Evolutionary conservation across 2,888 invertebrate species (phyloP).

Genomic region (Gastracanthus pulcherrimus): DNA sequence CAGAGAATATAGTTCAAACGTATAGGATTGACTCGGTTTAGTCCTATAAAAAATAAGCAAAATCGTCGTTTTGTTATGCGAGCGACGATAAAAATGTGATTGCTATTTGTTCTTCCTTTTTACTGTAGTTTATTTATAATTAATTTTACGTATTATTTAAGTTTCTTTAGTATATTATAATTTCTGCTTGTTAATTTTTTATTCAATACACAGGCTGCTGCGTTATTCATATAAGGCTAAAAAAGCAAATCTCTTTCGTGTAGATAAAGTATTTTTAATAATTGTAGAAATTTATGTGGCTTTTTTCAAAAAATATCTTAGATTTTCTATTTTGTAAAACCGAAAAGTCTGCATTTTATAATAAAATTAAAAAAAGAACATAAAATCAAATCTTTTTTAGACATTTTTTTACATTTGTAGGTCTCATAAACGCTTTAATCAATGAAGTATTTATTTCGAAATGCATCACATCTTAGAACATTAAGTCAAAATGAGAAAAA

Average conservation of each 20-base stretch:
- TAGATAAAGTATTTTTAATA: constrained; percentile 47
- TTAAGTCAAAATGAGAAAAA: too few species aligned
- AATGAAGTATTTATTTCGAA: constrained; percentile 3
- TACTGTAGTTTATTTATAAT: constrained; percentile 49
- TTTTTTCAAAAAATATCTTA: constrained; percentile 38
- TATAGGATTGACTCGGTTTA: constrained; percentile 39
- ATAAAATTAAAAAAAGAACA: background rate
- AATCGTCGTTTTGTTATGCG: constrained; percentile 26
- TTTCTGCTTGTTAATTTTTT: constrained; percentile 28
- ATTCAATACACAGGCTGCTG: background rate
- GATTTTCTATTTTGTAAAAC: constrained; percentile 42
- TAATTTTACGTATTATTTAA: constrained; percentile 31
- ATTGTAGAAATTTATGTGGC: constrained; percentile 20
- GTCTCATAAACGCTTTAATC: background rate
- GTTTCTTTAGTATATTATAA: background rate
- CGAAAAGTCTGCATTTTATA: constrained; percentile 40
- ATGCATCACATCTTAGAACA: background rate
- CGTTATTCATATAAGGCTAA: constrained; percentile 17
- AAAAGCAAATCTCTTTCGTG: constrained; percentile 29
- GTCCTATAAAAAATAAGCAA: constrained; percentile 18
- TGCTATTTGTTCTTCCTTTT: constrained; percentile 56
- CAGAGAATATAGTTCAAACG: constrained; percentile 48
- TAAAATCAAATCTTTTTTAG: constrained; percentile 45
- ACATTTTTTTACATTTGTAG: constrained; percentile 38
- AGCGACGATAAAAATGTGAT: constrained; percentile 49